Base-by-base conservation (phyloP, 2,113 vertebrate species). In the Chinchilla lanigera region DNA sequence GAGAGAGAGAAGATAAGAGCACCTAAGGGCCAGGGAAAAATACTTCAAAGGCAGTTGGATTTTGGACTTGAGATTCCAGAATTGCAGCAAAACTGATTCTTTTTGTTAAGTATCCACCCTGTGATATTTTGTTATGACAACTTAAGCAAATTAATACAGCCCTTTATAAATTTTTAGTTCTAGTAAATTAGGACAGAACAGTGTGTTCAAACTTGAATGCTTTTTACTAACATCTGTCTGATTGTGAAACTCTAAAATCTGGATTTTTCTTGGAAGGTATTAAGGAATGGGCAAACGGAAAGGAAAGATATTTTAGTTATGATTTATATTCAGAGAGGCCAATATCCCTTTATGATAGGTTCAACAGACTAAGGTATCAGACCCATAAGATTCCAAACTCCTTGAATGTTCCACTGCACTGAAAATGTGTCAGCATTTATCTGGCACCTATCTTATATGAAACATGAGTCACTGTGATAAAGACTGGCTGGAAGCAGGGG, bases 321-420 rank as follows among this genome's bases (percentile, higher is more conserved):
- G n/a, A 63, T 65, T 97, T 95, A 33, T 93, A 44, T 67, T 90
- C 63, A 82, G 52, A 89, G 28, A 93, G 33, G 14, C 50, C 26
- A 85, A 26, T 86, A 52, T 71, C 13, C 38, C 12, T 83, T 82
- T 47, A 52, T 17, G 71, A 75, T 16, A 63, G 26, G 20, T 26
- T 44, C 6, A 73, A 61, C 44, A 83, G 35, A 82, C 58, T 50
- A 73, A 73, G 22, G 1, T 86, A 61, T 13, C 1, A 44, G 20
- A 86, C 86, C 5, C 28, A 30, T 38, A 80, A 69, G 20, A 84
- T 86, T 96, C 38, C 5, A 50, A 95, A 93, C 16, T 67, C n/a
- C 17, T 95, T 95, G n/a, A 19, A 69, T 26, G 73, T 93, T 58
- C 88, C 22, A 67, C 33, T 38, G 35, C 12, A 35, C 44, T 33